Evolutionary conservation across 1,140 invertebrate genomes (phyloP), one percentile per base, ranked within the genome.

Genomic region (Drosophila sechellia): DNA sequence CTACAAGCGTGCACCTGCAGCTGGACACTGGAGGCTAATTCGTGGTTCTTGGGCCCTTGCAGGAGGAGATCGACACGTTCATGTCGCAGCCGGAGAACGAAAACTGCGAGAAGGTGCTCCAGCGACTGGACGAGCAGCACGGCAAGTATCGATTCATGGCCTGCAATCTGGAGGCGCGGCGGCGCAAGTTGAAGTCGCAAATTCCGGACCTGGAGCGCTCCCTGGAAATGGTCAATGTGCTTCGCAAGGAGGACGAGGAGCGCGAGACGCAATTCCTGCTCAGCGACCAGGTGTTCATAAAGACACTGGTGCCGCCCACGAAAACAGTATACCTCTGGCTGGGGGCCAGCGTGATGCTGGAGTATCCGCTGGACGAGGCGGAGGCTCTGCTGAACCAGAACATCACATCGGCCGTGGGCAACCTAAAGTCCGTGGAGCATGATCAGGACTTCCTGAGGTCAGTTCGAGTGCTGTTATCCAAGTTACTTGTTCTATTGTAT

Each of bases 81-180:
- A 98, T 99, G 97, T 94, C 94, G 72, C 93, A 95, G 72, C 93
- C 95, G 25, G 97, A 98, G 91, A 97, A 97, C 86, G 94, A 95
- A 39, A 95, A 95, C 58, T 96, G 96, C 4, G 97, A 98, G 81
- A 95, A 95, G 92, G 98, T 98, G 12, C 93, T 99, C 42, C 95
- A 95, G 83, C 95, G 94, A 76, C 93, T 99, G 37, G 98, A 99
- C 91, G 98, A 99, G 87, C 96, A 96, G 92, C 97, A 98, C 93
- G 95, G 95, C 64, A 99, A 99, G 94, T 99, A 99, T 92, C 99
- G 99, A 93, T 98, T 98, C 90, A 98, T 99, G 96, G 98, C 99
- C 93, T 96, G 95, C 77, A 98, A 98, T 92, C 94, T 99, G 69
- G 93, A 95, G 70, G 95, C 95, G 43, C 98, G 98, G 84, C 95